These are phyloP conservation scores for Epizoanthus rinbou DNA, from an alignment of 92 coral and sea anemone species.

Conservation along the genomic window DNA sequence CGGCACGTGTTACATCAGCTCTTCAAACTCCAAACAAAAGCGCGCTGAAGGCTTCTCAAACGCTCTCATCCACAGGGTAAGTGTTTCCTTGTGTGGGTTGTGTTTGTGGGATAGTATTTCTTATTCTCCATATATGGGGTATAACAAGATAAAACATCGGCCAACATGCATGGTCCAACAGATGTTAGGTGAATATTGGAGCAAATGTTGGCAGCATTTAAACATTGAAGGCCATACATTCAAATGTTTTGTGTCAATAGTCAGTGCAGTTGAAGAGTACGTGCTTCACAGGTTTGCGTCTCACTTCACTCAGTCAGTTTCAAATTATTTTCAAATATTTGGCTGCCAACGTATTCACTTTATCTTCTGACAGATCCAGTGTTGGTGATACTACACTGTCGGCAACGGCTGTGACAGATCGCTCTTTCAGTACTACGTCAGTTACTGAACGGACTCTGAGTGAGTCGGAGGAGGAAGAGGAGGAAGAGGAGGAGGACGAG, in stretches of 20 bases:
- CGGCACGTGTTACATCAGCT: slow-evolving; percentile 72
- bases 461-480: slow-evolving; percentile 78
- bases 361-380: slow-evolving; percentile 29
- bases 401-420: slow-evolving; percentile 70
- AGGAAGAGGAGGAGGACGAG: slow-evolving; percentile 52
- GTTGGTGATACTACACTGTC: slow-evolving; percentile 58
- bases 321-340: too few species aligned
- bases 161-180: too few species aligned
- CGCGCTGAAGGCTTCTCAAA: slow-evolving; percentile 66
- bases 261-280: slow-evolving; percentile 41
- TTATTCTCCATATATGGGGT: background rate
- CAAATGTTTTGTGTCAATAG: background rate
- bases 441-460: slow-evolving; percentile 91
- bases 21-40: slow-evolving; percentile 65
- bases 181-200: too few species aligned
- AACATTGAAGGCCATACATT: too few species aligned
- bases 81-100: background rate
- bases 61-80: slow-evolving; percentile 83
- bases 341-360: too few species aligned
- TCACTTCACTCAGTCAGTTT: too few species aligned
- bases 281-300: too few species aligned
- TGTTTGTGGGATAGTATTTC: background rate
- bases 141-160: too few species aligned
- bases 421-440: slow-evolving; percentile 87
- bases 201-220: too few species aligned